phyloP scores from a whole-genome alignment of 2,888 invertebrate genomes.

The Ferrisia virgata region DNA sequence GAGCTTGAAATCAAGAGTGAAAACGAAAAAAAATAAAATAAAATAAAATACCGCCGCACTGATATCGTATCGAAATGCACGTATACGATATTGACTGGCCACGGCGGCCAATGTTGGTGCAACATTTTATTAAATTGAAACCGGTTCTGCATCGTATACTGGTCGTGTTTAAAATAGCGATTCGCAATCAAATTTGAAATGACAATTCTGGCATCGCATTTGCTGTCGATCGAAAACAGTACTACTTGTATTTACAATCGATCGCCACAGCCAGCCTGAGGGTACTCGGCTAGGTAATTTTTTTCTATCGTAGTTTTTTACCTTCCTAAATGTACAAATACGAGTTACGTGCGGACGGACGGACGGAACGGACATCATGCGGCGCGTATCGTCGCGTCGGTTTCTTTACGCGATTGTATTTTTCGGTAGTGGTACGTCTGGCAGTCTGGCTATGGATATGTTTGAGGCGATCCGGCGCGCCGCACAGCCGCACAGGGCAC shows the following conservation, averaged over 20 bases:
- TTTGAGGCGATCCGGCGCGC: not conserved
- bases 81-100: not conserved
- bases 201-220: not conserved
- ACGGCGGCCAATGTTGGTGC: not conserved
- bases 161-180: not conserved
- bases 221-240: not conserved
- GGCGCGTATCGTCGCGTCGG: not conserved
- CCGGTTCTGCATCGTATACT: not conserved
- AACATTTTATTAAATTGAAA: not conserved
- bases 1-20: no score
- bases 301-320: not conserved
- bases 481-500: no score
- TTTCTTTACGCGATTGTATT: no score
- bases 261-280: not conserved
- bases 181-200: slow-evolving; percentile 5
- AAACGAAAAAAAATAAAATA: no score
- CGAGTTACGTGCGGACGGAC: not conserved
- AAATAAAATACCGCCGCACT: not conserved
- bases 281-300: not conserved
- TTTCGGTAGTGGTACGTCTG: not conserved
- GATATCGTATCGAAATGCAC: not conserved
- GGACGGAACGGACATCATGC: not conserved
- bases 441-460: no score
- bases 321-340: no score
- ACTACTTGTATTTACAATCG: no score